Base-by-base conservation (phyloP, 1,140 invertebrate genomes). In the Drosophila ananassae region DNA sequence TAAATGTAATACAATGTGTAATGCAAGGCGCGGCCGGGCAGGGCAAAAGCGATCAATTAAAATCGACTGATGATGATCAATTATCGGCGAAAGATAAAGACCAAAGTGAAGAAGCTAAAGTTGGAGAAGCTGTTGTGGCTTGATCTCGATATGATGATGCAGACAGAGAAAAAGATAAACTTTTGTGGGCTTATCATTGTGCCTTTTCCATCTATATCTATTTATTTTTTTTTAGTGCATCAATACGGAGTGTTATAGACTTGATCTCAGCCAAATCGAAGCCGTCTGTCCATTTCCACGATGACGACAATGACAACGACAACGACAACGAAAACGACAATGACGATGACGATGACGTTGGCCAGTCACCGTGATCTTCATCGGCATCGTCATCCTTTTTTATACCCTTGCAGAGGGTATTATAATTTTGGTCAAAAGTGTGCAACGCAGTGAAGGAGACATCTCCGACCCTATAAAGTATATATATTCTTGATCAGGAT, bases 11-110 rank as follows among this genome's bases (percentile, higher is more conserved):
- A 63, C 59, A 67, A 67, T 52, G 69, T 60, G 69, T 60, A 75
- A 58, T 51, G 63, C 77, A 68, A 67, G 60, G 77, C 3, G 53
- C 57, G 51, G 73, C 55, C 61, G 25, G 78, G 48, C 52, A 50
- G 61, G 69, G 59, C 63, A 62, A 80, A 79, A 75, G 75, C 82
- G 82, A 87, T 87, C 82, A 87, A 87, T 87, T 87, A 87, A 87
- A 89, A 89, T 72, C 66, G 82, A 87, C 82, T 89, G 82, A 87
- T 87, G 82, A 87, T 87, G 82, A 87, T 89, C 82, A 87, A 87
- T 87, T 87, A 87, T 89, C 83, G 79, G 79, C 54, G 53, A 57
- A 59, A 72, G 77, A 80, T 76, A 58, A 75, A 79, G 62, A 54
- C 53, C 52, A 55, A 48, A 46, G 39, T 48, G 54, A 75, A 50